Evolutionary conservation across 2,113 vertebrate genomes (phyloP), one percentile per base, ranked within the genome.

Genomic region (Trinectes maculatus): DNA sequence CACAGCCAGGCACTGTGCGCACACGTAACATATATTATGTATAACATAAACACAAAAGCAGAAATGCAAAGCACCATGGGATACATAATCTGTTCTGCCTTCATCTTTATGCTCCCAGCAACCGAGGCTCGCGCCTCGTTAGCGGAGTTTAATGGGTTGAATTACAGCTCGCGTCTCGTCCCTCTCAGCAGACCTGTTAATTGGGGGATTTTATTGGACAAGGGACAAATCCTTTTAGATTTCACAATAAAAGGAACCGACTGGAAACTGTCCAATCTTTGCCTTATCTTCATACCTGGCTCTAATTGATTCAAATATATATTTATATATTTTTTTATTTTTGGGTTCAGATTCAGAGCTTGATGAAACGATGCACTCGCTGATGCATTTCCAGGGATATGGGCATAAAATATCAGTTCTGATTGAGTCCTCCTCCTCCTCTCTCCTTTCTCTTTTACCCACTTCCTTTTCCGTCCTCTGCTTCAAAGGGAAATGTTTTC

Each of bases 101-200:
- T 55, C 1, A 12, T 46, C 26, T 28, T n/a, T n/a, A n/a, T 16
- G 58, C 61, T 79, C 29, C 33, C 19, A 44, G 67, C 63, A 53
- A 28, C 37, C 6, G 25, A 40, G 47, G 51, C 63, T 52, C 48
- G 44, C 19, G 76, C 68, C 78, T 89, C 71, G 72, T 84, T 85
- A 82, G 73, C 31, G 16, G 33, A 62, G 42, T 69, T 84, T 83
- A 86, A 75, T 52, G 66, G 63, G 64, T 76, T 84, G 47, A 81
- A 75, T 77, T 61, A 82, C 75, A 64, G 72, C 70, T 73, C 72
- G 51, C 36, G 16, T 83, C 70, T 67, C 63, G 19, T 43, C 55
- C 31, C 9, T 54, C 75, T 72, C 69, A 54, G 62, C 47, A 44
- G 51, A 12, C 42, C 4, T 63, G 81, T 56, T 72, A 76, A 85